Evolutionary conservation across 2,113 vertebrate species (phyloP), one percentile per base, ranked within the genome.

Genomic region (Thinocorus orbignyianus): DNA sequence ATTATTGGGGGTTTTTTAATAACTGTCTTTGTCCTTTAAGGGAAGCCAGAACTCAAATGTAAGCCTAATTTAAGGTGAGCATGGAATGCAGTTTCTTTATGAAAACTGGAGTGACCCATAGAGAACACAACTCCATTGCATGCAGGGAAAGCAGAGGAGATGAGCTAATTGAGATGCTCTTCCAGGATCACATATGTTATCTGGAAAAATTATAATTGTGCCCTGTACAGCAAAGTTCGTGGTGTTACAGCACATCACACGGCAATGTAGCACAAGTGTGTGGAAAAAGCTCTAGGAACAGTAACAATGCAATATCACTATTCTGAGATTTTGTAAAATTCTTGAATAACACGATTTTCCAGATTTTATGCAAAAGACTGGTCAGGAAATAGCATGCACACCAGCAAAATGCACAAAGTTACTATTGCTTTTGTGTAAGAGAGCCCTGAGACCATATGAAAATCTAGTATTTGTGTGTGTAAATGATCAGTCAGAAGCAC

Each of bases 161-260:
- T 2, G 7, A 77, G 31, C 48, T 62, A 11, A 55, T 35, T 2
- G 4, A 33, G 61, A 19, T 88, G 69, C 25, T 93, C 17, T 49
- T 78, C 22, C 48, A 54, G 52, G 48, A 37, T 84, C 31, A 7
- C 2, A 1, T 8, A 8, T 31, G 9, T 28, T 26, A 1, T 25
- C 79, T 84, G 64, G 35, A 60, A 79, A 74, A 87, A 4, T 41
- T 39, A 3, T 16, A 77, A 41, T 52, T 24, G 3, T 55, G 54
- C 12, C 9, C 9, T 54, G 24, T 35, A 31, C 31, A 71, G 71
- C 39, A 44, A 73, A 64, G 12, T 39, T 64, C 68, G 31, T 92
- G 73, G 5, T 90, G 4, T 13, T 68, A 9, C 0, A 46, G 58
- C 2, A 11, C 5, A 6, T 60, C 41, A 49, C 51, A 7, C 1